Base-by-base conservation (phyloP, 2,797 vertebrate species). In the Sternarchorhynchus goeldii region DNA sequence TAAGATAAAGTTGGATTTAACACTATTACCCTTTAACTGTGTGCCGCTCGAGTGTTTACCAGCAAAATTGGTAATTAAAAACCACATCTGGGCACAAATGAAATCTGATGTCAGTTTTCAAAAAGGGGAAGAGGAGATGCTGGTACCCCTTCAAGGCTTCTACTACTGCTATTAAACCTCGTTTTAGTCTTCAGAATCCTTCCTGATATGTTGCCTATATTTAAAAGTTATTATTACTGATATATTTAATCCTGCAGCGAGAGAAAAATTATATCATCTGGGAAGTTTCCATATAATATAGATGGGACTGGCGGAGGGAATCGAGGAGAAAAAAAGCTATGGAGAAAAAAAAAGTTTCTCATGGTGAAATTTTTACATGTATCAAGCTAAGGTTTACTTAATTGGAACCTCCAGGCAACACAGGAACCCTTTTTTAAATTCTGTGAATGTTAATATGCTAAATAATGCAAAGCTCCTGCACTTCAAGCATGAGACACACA, bases 361-460 rank as follows among this genome's bases (percentile, higher is more conserved):
- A 94, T 95, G 94, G 93, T 93, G 93, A 95, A 95, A 96, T 95
- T 95, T 97, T 95, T 96, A 97, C 97, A 98, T 97, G 95, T 96
- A 96, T 94, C 94, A 96, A 95, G 95, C 96, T 96, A 96, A 99
- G 97, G 96, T 99, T 99, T 99, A 98, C 96, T 99, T 99, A 99
- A 99, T 99, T 98, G 96, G 96, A 99, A 96, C 95, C 97, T 98
- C 88, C 90, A 96, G 97, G 97, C 97, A 94, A 97, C 93, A 95
- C 95, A 97, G 94, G 95, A 96, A 90, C 92, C 95, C 95, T 96
- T 96, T 98, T 99, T 97, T 95, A 97, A 98, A 99, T 99, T 99
- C 97, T 98, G 94, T 94, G 96, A 98, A 97, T 98, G 97, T 99
- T 99, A 98, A 98, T 99, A 99, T 99, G 97, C 97, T 99, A 99